Conservation (phyloP, 2,113 vertebrate genomes). For the Chloroceryle aenea region DNA sequence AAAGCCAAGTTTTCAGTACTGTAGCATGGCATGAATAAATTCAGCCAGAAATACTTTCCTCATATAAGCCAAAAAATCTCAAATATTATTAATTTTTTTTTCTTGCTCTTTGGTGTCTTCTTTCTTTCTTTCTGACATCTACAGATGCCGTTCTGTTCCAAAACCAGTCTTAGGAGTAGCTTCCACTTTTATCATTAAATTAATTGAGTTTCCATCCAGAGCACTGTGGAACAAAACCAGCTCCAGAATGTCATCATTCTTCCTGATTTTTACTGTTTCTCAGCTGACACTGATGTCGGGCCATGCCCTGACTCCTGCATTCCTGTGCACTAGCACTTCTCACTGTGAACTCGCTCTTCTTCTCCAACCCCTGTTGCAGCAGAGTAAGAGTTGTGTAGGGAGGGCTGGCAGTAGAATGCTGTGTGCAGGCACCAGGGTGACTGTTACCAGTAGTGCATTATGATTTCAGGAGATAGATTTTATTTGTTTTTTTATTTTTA, state of each 20-base stretch:
- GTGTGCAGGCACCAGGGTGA: background rate
- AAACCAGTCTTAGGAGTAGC: background rate
- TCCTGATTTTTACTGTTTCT: background rate
- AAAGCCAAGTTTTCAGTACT: background rate
- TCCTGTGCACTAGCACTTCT: background rate
- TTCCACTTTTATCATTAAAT: background rate
- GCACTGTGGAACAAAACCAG: background rate
- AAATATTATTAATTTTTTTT: background rate
- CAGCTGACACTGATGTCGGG: rapidly evolving
- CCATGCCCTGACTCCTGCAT: background rate
- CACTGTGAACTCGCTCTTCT: background rate
- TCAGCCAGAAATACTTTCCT: background rate
- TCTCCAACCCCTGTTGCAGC: background rate
- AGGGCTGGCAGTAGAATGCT: background rate
- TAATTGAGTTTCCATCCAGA: background rate
- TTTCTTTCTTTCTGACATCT: background rate
- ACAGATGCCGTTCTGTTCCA: background rate
- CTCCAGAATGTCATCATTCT: background rate
- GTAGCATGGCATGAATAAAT: background rate
- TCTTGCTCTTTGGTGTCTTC: background rate
- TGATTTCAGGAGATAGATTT: background rate
- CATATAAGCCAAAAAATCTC: background rate
- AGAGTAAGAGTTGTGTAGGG: background rate
- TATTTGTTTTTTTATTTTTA: background rate
- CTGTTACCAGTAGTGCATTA: background rate